Evolutionary conservation across 1,140 invertebrate species (phyloP), one percentile per base, ranked within the genome.

Genomic region (Drosophila yakuba): DNA sequence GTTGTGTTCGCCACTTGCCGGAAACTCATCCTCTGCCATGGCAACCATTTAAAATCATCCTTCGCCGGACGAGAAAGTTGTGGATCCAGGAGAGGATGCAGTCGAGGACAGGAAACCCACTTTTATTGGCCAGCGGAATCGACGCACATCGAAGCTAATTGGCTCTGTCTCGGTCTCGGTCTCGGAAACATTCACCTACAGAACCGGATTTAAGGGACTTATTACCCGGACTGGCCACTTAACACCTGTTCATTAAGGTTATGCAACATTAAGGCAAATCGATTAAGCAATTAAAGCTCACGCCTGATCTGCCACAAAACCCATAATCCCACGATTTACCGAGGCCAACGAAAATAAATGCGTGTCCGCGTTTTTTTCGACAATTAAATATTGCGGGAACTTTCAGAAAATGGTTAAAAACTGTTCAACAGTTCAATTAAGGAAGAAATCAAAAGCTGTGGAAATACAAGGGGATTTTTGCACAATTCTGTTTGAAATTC

Each of bases 221-320:
- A 58, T 55, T 15, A 32, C 10, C 23, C 51, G 15, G 6, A 15
- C 51, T 41, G 52, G 23, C 61, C 56, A 60, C 61, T 64, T 45
- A 61, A 45, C 61, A 64, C 61, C 61, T 45, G 17, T 3, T 35
- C 54, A 52, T 67, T 54, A 76, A n/a, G 45, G 23, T 62, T 43
- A 38, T 55, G 35, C 43, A 66, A 39, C 62, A 83, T 80, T 64
- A 72, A 61, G 50, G 57, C 66, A 48, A 48, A 66, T 73, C 58
- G 54, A 82, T 82, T 48, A 72, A 41, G 61, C 58, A 64, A 82
- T 86, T 72, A 74, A 78, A 23, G 3, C 7, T 12, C 15, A 25
- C 54, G 14, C n/a, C 14, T n/a, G 23, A 39, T 61, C 51, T 17
- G 23, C 51, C 59, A 41, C 54, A 62, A 58, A 60, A 59, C 15